Evolutionary conservation across 1,140 invertebrate species (phyloP).

Genomic region (Caenorhabditis remanei): DNA sequence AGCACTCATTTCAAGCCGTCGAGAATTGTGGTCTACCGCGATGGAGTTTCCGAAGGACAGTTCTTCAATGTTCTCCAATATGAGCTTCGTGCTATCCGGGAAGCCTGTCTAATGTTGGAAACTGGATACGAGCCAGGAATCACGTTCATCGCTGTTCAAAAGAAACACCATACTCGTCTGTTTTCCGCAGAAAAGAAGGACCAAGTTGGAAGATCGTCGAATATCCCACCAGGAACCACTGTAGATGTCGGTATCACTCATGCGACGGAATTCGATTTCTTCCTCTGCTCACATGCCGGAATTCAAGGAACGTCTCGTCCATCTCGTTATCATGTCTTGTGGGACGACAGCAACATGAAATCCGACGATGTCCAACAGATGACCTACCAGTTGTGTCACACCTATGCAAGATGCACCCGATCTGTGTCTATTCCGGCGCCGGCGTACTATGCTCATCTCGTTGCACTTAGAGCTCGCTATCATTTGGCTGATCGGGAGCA

Average conservation of each 20-base stretch:
- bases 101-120: constrained; percentile 98
- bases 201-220: constrained; percentile 90
- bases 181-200: constrained; percentile 97
- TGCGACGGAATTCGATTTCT: constrained; percentile 99
- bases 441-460: constrained; percentile 98
- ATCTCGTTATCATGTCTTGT: constrained; percentile 98
- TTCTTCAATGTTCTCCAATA: constrained; percentile 88
- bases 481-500: constrained; percentile 99
- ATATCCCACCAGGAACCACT: constrained; percentile 98
- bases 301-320: constrained; percentile 99
- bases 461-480: constrained; percentile 97
- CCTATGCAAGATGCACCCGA: constrained; percentile 97
- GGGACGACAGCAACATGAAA: constrained; percentile 99
- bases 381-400: constrained; percentile 99
- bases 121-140: constrained; percentile 98
- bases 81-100: constrained; percentile 94
- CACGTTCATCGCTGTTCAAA: constrained; percentile 99
- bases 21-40: constrained; percentile 94
- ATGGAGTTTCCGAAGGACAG: constrained; percentile 95
- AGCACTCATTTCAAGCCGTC: constrained; percentile 82
- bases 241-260: constrained; percentile 99
- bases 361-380: constrained; percentile 98
- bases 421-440: constrained; percentile 99
- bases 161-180: constrained; percentile 93
- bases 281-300: constrained; percentile 99